Base-by-base conservation (phyloP, 1,140 invertebrate species). In the Apolygus lucorum region DNA sequence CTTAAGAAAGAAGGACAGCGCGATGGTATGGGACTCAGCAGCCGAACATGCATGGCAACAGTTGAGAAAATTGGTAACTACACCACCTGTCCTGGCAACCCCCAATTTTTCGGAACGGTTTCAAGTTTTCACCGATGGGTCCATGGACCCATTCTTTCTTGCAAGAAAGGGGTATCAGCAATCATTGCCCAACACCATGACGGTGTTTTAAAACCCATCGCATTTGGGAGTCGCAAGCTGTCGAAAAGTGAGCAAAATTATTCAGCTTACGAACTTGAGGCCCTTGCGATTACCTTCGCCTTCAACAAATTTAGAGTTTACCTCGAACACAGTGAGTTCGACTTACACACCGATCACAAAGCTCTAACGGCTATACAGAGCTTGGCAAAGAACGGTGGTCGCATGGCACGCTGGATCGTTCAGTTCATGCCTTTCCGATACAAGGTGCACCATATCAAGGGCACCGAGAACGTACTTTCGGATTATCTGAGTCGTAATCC, bases 241-340 rank as follows among this genome's bases (percentile, higher is more conserved):
- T 4, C 4, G 11, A 8, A 24, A 26, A 11, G 8, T 21, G 63
- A 64, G 22, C 4, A 26, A 26, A 64, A 64, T 64, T 64, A 64
- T 26, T 13, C 22, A 2, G 63, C 63, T n/a, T 26, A 64, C 28
- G 63, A 64, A 14, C 26, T 64, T 26, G 63, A 64, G 27, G 27
- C 26, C 8, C 28, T 64, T 2, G 63, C 63, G 27, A 22, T 64
- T 8, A 64, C 2, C 2, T 64, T 64, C 28, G 63, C 4, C 27
- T 13, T 64, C 8, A 14, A 64, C 24, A 64, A 64, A 28, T 64
- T 26, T 28, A 2, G 28, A 2, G 28, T 64, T 13, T 64, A 64
- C 21, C 63, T 64, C 26, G 63, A 64, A 28, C 4, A 8, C 63
- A 28, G 22, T 8, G 63, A 64, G 28, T 64, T 64, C 63, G 63